Evolutionary conservation across 2,888 invertebrate genomes (phyloP).

Genomic region (Endotricha flammealis): DNA sequence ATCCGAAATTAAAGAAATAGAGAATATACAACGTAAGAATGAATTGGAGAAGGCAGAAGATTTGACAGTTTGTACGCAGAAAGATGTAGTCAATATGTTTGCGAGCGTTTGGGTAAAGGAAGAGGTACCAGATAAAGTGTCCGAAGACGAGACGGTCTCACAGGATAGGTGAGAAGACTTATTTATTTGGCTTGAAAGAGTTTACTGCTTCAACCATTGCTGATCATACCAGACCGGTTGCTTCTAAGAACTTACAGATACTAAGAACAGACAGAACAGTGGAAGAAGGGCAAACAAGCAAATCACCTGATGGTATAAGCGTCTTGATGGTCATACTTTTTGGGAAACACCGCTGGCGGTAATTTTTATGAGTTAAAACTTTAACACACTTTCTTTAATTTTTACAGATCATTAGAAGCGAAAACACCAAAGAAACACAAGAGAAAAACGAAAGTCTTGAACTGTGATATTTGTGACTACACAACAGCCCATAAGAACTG

Average conservation of each 20-base stretch:
- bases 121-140: slow-evolving; percentile 29
- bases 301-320: too few relatives aligned
- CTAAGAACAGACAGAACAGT: too few relatives aligned
- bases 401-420: slow-evolving; percentile 11
- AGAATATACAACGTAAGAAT: background rate
- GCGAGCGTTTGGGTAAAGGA: slow-evolving; percentile 55
- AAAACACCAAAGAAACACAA: slow-evolving; percentile 12
- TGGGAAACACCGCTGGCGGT: too few relatives aligned
- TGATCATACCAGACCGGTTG: too few relatives aligned
- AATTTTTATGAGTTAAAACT: too few relatives aligned
- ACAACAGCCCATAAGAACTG: slow-evolving; percentile 42
- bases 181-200: background rate
- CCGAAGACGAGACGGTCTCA: slow-evolving; percentile 6
- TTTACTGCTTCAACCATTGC: too few relatives aligned
- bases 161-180: background rate
- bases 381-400: background rate
- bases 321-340: too few relatives aligned
- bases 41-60: background rate
- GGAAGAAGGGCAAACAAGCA: too few relatives aligned
- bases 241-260: too few relatives aligned
- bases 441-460: slow-evolving; percentile 19
- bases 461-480: slow-evolving; percentile 43
- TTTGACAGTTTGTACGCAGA: background rate
- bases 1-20: background rate
- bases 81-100: slow-evolving; percentile 40